phyloP scores from a whole-genome alignment of 2,888 invertebrate species.

The Cantharis flavilabris region DNA sequence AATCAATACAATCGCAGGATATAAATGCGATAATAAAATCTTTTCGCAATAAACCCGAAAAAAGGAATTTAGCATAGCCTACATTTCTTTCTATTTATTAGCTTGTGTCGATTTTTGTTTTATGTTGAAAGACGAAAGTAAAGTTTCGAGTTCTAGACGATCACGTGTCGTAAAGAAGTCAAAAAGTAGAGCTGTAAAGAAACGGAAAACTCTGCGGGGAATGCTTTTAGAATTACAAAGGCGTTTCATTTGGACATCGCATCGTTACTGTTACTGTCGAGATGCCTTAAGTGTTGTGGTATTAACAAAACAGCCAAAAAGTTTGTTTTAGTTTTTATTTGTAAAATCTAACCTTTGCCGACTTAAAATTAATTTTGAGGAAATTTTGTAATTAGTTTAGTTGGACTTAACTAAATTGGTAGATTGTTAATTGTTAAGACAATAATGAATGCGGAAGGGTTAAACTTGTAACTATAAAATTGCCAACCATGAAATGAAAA shows the following conservation, averaged over 20 bases:
- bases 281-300: constrained; percentile 13
- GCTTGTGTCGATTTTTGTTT: background rate
- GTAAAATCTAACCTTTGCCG: background rate
- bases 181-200: background rate
- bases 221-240: constrained; percentile 22
- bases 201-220: constrained; percentile 12
- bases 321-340: background rate
- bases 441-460: background rate
- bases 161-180: background rate
- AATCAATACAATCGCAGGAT: background rate
- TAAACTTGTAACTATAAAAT: background rate
- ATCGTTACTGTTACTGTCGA: constrained; percentile 13
- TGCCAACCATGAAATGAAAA: background rate
- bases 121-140: background rate
- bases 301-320: background rate
- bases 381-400: background rate
- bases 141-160: background rate
- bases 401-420: background rate
- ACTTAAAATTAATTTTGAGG: background rate
- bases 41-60: background rate
- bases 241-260: constrained; percentile 8
- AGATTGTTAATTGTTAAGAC: background rate
- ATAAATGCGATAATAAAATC: background rate
- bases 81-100: background rate
- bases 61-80: background rate